Percentiles rank a stretch among this genome's conserved stretches.
Conservation (phyloP, 2,797 vertebrate species). For the Poeciliopsis presidionis region DNA sequence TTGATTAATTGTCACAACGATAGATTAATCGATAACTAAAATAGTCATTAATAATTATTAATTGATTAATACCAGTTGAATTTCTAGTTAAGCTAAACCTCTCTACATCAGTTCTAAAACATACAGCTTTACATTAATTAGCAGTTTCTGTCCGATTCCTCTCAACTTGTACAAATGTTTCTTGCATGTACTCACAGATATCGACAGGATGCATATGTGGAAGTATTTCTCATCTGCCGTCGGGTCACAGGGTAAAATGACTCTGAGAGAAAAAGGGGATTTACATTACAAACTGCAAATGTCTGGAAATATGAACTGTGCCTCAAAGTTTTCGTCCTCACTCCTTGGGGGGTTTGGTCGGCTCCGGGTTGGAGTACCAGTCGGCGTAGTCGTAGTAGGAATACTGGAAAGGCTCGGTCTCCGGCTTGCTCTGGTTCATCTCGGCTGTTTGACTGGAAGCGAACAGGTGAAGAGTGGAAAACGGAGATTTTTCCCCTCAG, state of each 20-base stretch:
- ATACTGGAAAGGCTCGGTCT: constrained; percentile 67
- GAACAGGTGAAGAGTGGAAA: constrained; percentile 18
- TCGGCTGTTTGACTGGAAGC: constrained; percentile 30
- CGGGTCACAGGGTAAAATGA: constrained; percentile 83
- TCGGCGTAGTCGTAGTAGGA: constrained; percentile 78
- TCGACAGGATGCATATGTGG: constrained; percentile 84
- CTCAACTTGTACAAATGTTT: rapidly evolving
- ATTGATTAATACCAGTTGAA: too few species aligned
- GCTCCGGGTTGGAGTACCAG: constrained; percentile 77
- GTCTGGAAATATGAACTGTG: neutral
- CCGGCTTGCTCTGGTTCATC: constrained; percentile 75
- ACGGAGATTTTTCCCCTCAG: constrained; percentile 24
- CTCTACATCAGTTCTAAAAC: neutral
- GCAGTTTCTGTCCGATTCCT: neutral
- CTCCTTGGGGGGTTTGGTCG: constrained; percentile 79
- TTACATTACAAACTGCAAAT: neutral
- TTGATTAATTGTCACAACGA: too few species aligned
- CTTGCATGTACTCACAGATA: constrained; percentile 86
- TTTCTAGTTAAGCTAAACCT: neutral
- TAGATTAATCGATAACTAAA: too few species aligned
- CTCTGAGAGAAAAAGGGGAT: constrained; percentile 46
- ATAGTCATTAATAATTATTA: too few species aligned
- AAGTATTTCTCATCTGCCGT: constrained; percentile 82
- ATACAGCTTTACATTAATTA: neutral
- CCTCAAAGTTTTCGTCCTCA: constrained; percentile 77